Evolutionary conservation across 2,113 vertebrate genomes (phyloP).

Genomic region (Benitochromis conjunctus): DNA sequence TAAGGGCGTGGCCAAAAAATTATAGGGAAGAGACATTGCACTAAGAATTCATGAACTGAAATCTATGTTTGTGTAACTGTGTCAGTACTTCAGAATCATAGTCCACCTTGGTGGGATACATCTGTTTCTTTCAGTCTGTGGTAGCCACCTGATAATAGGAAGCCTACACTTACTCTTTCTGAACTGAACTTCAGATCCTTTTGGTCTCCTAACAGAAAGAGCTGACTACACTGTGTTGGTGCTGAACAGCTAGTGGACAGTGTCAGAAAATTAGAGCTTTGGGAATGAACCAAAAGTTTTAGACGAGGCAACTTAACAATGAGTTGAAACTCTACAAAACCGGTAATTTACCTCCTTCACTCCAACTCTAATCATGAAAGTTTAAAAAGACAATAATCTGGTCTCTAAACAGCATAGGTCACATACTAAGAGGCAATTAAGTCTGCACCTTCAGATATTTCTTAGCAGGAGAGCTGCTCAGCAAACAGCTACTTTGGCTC

Average conservation of each 20-base stretch:
- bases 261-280: not conserved
- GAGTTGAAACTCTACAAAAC: not conserved
- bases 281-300: not conserved
- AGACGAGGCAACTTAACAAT: not conserved
- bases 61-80: not conserved
- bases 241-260: not conserved
- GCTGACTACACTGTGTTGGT: not conserved
- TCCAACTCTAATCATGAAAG: not conserved
- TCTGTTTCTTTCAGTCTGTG: not conserved
- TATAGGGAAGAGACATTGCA: not conserved
- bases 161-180: not conserved
- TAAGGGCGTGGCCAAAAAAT: not conserved
- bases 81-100: not conserved
- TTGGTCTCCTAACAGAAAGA: not conserved
- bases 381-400: not conserved
- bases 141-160: not conserved
- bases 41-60: not conserved
- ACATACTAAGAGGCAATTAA: not conserved
- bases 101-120: not conserved
- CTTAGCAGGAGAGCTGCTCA: not conserved
- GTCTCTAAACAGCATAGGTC: not conserved
- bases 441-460: not conserved
- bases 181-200: not conserved
- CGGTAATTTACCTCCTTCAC: not conserved
- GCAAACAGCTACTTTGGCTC: conserved; percentile 8